These are phyloP conservation scores for Campylomormyrus numenius DNA, from an alignment of 2,113 vertebrate genomes.

Conservation along the genomic window DNA sequence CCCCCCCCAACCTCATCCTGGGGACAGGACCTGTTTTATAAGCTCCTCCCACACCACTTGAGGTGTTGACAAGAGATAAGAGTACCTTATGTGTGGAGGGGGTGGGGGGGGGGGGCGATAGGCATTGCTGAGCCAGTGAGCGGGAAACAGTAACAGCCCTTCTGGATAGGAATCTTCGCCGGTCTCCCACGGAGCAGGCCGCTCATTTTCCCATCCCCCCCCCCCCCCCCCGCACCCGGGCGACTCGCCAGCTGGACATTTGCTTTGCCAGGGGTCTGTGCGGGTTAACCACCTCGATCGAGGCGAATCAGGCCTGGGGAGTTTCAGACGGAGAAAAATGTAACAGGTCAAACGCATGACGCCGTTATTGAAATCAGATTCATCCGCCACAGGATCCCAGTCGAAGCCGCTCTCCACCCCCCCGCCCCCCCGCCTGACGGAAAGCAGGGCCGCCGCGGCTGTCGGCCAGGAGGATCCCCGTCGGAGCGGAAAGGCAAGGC, in stretches of 20 bases:
- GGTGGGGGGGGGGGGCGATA: background rate
- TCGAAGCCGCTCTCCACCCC: background rate
- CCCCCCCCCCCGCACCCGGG: slow-evolving; percentile 24
- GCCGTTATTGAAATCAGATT: slow-evolving; percentile 45
- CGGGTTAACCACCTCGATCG: slow-evolving; percentile 24
- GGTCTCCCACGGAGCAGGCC: slow-evolving; percentile 21
- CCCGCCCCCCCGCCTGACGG: slow-evolving; percentile 16
- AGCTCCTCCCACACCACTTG: background rate
- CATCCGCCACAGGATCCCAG: slow-evolving; percentile 14
- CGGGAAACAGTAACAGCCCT: background rate
- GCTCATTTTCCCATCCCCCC: slow-evolving; percentile 37
- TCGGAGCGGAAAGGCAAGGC: background rate
- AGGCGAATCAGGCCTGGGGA: slow-evolving; percentile 29
- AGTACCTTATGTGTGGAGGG: background rate
- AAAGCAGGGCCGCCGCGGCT: slow-evolving; percentile 18
- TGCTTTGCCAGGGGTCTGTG: slow-evolving; percentile 27
- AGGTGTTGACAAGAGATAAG: background rate
- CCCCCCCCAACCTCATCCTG: background rate
- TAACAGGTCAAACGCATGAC: slow-evolving; percentile 33
- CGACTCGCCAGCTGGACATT: slow-evolving; percentile 36
- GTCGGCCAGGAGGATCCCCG: slow-evolving; percentile 16
- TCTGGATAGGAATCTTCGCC: slow-evolving; percentile 24
- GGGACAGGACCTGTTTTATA: background rate
- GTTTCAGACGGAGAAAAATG: slow-evolving; percentile 33
- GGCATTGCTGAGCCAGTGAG: background rate